These are phyloP conservation scores for Orientallactaga sibirica DNA, from an alignment of 2,797 vertebrate species.

Conservation along the genomic window DNA sequence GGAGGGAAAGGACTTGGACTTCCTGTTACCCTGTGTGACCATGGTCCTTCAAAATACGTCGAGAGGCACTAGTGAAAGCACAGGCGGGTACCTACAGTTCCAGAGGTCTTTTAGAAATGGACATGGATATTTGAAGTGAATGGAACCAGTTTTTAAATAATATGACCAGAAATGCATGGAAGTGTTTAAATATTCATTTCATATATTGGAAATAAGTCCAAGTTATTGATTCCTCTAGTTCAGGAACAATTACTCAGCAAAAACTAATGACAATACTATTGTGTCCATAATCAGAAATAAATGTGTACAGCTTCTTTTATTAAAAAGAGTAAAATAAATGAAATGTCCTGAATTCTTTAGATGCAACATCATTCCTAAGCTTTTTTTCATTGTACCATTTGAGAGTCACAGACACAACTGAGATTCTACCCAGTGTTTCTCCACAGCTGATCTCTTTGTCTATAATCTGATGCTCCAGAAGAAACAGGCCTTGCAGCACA, in stretches of 20 bases:
- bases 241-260: constrained; percentile 68
- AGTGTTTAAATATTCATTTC: constrained; percentile 74
- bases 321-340: neutral
- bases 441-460: neutral
- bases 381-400: neutral
- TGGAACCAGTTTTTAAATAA: constrained; percentile 48
- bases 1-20: neutral
- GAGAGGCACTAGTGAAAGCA: neutral
- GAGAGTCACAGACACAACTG: neutral
- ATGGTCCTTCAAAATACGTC: neutral
- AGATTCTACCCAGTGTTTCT: neutral
- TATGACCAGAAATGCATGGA: constrained; percentile 5
- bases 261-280: neutral
- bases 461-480: neutral
- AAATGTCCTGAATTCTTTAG: constrained; percentile 40
- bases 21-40: neutral
- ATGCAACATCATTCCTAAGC: constrained; percentile 31
- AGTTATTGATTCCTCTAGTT: constrained; percentile 73
- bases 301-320: constrained; percentile 11
- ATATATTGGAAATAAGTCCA: constrained; percentile 67
- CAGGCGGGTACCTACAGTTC: neutral
- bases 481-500: neutral
- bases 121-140: constrained; percentile 1
- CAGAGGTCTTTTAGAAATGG: constrained; percentile 12
- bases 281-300: constrained; percentile 56